These are phyloP conservation scores for Fulmarus glacialis DNA, from an alignment of 2,113 vertebrate species.

Conservation along the genomic window DNA sequence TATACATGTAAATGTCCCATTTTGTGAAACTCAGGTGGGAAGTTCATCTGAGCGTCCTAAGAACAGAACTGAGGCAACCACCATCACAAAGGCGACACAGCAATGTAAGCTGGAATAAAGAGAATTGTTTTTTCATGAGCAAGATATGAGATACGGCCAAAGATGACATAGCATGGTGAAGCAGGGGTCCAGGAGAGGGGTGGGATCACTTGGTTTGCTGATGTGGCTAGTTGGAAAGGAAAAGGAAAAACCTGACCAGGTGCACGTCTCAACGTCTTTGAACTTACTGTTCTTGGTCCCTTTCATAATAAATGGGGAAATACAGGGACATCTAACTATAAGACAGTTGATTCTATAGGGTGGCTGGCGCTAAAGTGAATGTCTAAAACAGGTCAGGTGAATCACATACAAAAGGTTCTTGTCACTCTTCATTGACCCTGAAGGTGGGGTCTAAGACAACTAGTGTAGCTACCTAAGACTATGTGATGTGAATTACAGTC, in stretches of 20 bases:
- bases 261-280: neutral
- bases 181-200: neutral
- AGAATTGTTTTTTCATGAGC: neutral
- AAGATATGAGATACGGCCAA: neutral
- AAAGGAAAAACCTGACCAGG: neutral
- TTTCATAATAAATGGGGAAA: neutral
- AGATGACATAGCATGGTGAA: accelerated
- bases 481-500: neutral
- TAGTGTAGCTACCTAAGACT: neutral
- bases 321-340: neutral
- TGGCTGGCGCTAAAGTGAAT: neutral
- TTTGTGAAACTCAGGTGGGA: neutral
- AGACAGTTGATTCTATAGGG: neutral
- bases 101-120: neutral
- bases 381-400: neutral
- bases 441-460: neutral
- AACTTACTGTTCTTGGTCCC: neutral
- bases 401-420: neutral
- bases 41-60: neutral
- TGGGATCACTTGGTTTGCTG: neutral
- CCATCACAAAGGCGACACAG: neutral
- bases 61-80: neutral
- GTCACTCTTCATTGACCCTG: neutral
- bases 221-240: neutral
- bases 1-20: accelerated